Percentiles rank a stretch among this genome's conserved stretches.
Conservation (phyloP, 64 coral and sea anemone species). For the Porites australiensis region DNA sequence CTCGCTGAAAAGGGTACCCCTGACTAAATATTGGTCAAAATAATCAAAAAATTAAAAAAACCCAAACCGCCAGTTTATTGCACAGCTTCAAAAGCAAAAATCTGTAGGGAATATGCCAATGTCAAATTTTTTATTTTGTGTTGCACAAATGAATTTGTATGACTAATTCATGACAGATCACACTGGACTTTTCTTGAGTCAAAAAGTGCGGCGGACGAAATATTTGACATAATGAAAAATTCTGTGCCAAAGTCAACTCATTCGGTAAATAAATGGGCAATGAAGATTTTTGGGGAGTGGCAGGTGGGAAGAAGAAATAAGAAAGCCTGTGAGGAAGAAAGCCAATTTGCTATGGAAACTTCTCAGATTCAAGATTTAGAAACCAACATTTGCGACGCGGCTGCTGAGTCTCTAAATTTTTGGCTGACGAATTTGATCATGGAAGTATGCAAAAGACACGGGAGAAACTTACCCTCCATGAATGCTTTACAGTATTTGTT, state of each 20-base stretch:
- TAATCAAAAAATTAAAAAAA: too few relatives aligned
- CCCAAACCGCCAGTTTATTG: too few relatives aligned
- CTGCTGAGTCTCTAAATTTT: conserved; percentile 23
- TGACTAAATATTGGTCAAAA: too few relatives aligned
- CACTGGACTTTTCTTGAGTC: too few relatives aligned
- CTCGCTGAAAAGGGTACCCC: too few relatives aligned
- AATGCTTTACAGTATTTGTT: not conserved
- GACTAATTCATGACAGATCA: too few relatives aligned
- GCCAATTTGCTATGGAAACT: not conserved
- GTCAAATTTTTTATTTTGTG: too few relatives aligned
- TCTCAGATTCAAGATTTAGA: conserved; percentile 16
- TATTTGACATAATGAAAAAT: too few relatives aligned
- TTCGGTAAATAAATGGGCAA: conserved; percentile 16
- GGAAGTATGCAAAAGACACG: conserved; percentile 9
- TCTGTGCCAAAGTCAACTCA: not conserved
- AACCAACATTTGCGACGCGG: not conserved
- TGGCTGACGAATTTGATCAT: not conserved
- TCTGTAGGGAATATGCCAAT: too few relatives aligned
- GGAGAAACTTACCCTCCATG: not conserved
- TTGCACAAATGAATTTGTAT: too few relatives aligned
- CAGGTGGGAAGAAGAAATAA: conserved; percentile 10
- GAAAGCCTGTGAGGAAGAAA: conserved; percentile 14
- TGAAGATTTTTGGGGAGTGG: conserved; percentile 24
- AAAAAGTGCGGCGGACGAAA: too few relatives aligned
- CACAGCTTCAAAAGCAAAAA: too few relatives aligned